Base-by-base conservation (phyloP, 2,113 vertebrate genomes). In the Seriola quinqueradiata region DNA sequence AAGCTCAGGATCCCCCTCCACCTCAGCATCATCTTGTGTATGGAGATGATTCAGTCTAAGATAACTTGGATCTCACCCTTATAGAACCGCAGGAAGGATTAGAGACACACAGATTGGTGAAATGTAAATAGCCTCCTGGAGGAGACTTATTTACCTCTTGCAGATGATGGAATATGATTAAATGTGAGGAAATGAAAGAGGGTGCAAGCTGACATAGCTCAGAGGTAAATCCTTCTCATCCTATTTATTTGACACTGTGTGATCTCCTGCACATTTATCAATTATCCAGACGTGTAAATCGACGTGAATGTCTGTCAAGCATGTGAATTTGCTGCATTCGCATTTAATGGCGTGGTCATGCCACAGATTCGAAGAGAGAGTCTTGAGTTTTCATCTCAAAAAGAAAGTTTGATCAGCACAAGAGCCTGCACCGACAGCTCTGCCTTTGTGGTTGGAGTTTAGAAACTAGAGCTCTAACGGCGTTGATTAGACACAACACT, bases 101-200 rank as follows among this genome's bases (percentile, higher is more conserved):
- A 90, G 59, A 79, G 70, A 80, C 36, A 34, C 59, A n/a, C 44
- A 60, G 82, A 87, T 88, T 83, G 1, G 52, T 65, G 77, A 82
- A 87, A 90, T 90, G 87, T 89, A 89, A 92, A 91, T 88, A 89
- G 60, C 69, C 36, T 87, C 85, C 81, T 77, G 48, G 65, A 87
- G 83, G 64, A 83, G 74, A 87, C 32, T 83, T 83, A 79, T 82
- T 87, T 87, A 79, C 88, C 69, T 88, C 77, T 23, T 5, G 23
- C 67, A 40, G 67, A 87, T 86, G 88, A 87, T 77, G 59, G 74
- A 40, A 82, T 87, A 14, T 82, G 74, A 90, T 92, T 86, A 80
- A 84, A 92, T 34, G 42, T 25, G 65, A 70, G 64, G 34, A 83
- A 91, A 86, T 82, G 61, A 74, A 61, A 71, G 61, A 44, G 34